phyloP scores from a whole-genome alignment of 2,797 vertebrate species.

The Scolopax bukidnonensis region DNA sequence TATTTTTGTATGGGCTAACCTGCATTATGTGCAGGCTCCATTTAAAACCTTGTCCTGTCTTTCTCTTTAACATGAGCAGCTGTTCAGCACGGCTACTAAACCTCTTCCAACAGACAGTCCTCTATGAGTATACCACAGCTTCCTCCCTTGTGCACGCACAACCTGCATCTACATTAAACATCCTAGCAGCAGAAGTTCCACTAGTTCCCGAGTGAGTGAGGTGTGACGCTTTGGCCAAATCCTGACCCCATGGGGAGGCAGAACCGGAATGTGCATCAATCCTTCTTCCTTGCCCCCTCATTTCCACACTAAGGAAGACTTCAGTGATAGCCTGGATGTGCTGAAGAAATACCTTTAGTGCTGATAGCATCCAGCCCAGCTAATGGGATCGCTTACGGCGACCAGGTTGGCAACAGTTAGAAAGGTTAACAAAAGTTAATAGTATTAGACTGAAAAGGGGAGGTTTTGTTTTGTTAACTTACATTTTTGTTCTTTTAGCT shows the following conservation, averaged over 20 bases:
- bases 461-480: background rate
- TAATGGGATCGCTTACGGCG: background rate
- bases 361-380: background rate
- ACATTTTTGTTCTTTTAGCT: background rate
- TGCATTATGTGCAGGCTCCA: background rate
- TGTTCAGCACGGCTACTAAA: background rate
- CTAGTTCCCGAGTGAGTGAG: background rate
- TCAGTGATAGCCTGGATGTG: background rate
- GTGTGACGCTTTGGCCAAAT: background rate
- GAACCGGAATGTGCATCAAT: background rate
- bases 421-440: background rate
- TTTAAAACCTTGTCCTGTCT: background rate
- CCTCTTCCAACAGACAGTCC: background rate
- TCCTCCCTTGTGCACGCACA: background rate
- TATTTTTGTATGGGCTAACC: background rate
- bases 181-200: background rate
- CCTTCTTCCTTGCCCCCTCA: background rate
- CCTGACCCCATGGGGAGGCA: background rate
- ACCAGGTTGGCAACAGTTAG: background rate
- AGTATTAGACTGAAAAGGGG: background rate
- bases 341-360: background rate
- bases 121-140: background rate
- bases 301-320: background rate
- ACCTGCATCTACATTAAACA: background rate
- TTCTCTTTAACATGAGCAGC: background rate